These are phyloP conservation scores for Neoseiulus cucumeris DNA, from an alignment of 1,140 invertebrate species.

Conservation along the genomic window DNA sequence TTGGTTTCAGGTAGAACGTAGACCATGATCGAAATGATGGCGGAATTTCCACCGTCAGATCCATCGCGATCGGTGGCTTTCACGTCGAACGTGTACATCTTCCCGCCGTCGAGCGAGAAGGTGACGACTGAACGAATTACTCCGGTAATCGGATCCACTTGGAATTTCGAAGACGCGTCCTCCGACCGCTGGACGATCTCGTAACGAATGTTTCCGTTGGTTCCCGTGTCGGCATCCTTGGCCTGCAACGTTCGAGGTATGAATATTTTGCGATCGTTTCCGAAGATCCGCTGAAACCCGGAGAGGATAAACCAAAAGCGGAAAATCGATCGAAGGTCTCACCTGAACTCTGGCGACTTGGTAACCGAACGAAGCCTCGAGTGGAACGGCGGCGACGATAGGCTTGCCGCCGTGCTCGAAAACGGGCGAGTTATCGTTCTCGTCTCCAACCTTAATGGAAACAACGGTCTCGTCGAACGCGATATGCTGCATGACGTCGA, in stretches of 20 bases:
- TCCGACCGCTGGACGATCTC: constrained; percentile 39
- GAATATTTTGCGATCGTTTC: not conserved
- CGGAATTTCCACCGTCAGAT: constrained; percentile 50
- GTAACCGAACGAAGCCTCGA: constrained; percentile 53
- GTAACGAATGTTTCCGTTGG: constrained; percentile 56
- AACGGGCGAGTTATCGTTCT: constrained; percentile 56
- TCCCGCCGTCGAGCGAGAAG: constrained; percentile 41
- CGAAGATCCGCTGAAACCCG: not conserved
- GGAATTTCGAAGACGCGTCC: constrained; percentile 45
- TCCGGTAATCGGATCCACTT: constrained; percentile 48
- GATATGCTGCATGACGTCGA: constrained; percentile 9
- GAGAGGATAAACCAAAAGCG: not conserved
- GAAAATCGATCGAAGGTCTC: constrained; percentile 14
- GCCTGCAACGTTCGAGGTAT: constrained; percentile 32
- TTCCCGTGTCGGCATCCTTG: constrained; percentile 45
- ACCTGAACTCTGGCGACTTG: constrained; percentile 48
- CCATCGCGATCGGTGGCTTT: constrained; percentile 57
- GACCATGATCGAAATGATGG: constrained; percentile 43
- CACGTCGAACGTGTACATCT: constrained; percentile 61
- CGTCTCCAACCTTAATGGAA: constrained; percentile 48
- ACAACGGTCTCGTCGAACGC: constrained; percentile 42
- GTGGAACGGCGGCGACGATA: constrained; percentile 52
- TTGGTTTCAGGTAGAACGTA: constrained; percentile 58
- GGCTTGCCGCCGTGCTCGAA: constrained; percentile 44
- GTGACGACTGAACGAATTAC: constrained; percentile 46